Percentiles rank a stretch among this genome's conserved stretches.
Conservation (phyloP, 2,113 vertebrate species). For the Sardina pilchardus region DNA sequence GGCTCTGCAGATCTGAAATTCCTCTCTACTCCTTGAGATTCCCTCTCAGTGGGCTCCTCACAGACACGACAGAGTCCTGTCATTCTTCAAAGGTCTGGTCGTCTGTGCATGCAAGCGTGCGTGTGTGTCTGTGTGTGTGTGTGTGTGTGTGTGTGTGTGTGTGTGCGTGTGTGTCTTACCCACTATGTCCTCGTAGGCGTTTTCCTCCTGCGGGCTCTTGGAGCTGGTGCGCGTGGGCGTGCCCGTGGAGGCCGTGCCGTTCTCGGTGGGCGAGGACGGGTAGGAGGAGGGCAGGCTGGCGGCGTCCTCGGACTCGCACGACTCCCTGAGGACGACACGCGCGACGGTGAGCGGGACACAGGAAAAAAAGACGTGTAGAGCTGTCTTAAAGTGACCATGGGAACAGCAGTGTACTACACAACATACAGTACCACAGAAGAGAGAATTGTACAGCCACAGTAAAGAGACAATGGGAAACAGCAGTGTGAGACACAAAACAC, state of each 20-base stretch:
- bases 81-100: background rate
- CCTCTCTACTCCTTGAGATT: background rate
- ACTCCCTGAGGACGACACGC: slow-evolving; percentile 76
- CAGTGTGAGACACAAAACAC: background rate
- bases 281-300: slow-evolving; percentile 83
- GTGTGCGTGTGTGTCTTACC: slow-evolving; percentile 79
- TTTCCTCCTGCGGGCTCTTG: slow-evolving; percentile 98
- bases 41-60: background rate
- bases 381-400: too few species aligned
- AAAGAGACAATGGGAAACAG: background rate
- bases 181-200: slow-evolving; percentile 96
- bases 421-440: too few species aligned
- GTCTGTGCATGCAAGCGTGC: background rate
- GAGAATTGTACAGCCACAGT: too few species aligned
- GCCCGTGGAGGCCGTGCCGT: slow-evolving; percentile 79
- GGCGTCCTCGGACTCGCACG: slow-evolving; percentile 90
- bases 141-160: background rate
- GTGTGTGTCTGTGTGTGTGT: background rate
- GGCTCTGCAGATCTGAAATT: background rate
- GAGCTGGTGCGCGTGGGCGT: slow-evolving; percentile 81
- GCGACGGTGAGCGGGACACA: background rate
- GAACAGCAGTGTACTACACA: too few species aligned
- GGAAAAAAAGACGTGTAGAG: background rate
- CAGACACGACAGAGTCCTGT: background rate
- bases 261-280: slow-evolving; percentile 87